A percentile compares a stretch with the other conserved stretches of the same genome.
These are phyloP conservation scores for Oenanthe melanoleuca DNA, from an alignment of 2,113 vertebrate species.

Conservation along the genomic window DNA sequence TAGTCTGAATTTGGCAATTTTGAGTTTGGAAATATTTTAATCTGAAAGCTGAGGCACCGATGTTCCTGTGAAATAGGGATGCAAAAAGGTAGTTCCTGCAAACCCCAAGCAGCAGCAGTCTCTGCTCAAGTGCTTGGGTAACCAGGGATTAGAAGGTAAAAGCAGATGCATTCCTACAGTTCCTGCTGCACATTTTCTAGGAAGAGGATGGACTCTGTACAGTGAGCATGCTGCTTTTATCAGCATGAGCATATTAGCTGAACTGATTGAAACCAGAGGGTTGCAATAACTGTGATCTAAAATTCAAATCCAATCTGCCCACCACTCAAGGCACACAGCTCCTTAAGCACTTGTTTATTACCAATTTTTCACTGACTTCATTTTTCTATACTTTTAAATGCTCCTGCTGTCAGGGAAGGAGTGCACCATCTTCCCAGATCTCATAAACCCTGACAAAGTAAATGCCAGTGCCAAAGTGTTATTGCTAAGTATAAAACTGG, in stretches of 20 bases:
- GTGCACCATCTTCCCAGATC: background rate
- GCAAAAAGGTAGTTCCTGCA: background rate
- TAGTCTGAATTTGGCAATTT: background rate
- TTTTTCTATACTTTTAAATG: background rate
- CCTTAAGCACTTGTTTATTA: background rate
- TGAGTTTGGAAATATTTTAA: background rate
- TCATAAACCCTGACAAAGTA: background rate
- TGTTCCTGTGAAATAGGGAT: background rate
- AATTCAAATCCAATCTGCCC: background rate
- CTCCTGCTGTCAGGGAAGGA: background rate
- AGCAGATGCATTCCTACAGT: background rate
- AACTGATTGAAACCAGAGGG: background rate
- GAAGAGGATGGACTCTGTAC: background rate
- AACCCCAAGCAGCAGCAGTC: background rate
- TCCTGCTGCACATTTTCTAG: background rate
- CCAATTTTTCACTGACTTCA: background rate
- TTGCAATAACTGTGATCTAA: background rate
- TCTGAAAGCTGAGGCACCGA: background rate
- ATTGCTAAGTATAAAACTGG: slow-evolving; percentile 17
- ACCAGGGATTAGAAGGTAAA: background rate
- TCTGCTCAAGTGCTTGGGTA: background rate
- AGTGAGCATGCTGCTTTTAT: background rate
- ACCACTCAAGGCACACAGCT: background rate
- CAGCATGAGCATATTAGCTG: background rate
- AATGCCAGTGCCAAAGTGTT: background rate